A percentile compares a stretch with the other conserved stretches of the same genome.
phyloP scores from a whole-genome alignment of 2,113 vertebrate species.

The Oxyruncus cristatus region DNA sequence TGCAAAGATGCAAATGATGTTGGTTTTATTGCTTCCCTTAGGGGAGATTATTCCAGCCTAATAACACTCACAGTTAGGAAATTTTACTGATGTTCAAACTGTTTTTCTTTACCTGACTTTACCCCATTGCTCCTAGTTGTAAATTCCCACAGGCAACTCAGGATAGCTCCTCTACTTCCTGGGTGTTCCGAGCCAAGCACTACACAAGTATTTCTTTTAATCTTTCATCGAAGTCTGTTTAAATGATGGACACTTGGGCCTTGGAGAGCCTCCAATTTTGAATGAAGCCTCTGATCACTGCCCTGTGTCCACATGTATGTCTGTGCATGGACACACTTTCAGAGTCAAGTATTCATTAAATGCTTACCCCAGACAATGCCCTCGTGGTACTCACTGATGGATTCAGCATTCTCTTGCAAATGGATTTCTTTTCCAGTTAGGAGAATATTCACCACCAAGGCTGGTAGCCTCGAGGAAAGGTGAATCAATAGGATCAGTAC shows the following conservation, averaged over 20 bases:
- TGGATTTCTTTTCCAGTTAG: neutral
- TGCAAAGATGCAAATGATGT: conserved; percentile 62
- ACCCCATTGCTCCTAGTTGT: conserved; percentile 28
- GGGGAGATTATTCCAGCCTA: conserved; percentile 59
- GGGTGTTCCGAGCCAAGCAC: conserved; percentile 49
- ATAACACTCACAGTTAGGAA: conserved; percentile 51
- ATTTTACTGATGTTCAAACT: conserved; percentile 58
- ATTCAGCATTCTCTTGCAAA: neutral
- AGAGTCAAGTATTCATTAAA: neutral
- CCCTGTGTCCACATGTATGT: neutral
- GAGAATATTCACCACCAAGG: neutral
- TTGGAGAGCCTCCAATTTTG: neutral
- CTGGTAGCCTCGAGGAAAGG: neutral
- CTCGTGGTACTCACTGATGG: rapidly evolving
- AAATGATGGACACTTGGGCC: rapidly evolving
- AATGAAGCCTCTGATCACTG: neutral
- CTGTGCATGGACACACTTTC: neutral
- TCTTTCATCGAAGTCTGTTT: neutral
- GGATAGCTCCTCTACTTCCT: conserved; percentile 43
- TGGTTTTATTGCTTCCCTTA: conserved; percentile 57
- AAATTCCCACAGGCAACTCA: neutral
- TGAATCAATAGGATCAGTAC: neutral
- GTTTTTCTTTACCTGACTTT: conserved; percentile 63
- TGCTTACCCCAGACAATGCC: neutral
- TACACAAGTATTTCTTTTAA: neutral